Percentiles rank a stretch among this genome's conserved stretches.
Conservation (phyloP, 2,113 vertebrate species). For the Malurus alboscapulatus region DNA sequence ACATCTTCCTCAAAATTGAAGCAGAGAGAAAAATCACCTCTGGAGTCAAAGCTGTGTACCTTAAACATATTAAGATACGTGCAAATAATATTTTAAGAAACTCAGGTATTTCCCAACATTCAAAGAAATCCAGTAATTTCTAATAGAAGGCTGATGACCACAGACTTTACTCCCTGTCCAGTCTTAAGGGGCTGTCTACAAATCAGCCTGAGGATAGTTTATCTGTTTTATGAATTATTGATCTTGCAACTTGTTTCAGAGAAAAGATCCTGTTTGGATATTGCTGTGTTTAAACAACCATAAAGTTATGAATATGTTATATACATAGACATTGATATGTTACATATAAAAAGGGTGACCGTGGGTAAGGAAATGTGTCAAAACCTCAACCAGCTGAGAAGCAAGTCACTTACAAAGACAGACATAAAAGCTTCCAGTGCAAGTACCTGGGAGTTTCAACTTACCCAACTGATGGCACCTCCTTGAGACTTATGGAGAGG, state of each 20-base stretch:
- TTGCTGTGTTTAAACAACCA: neutral
- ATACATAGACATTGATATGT: neutral
- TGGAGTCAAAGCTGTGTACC: neutral
- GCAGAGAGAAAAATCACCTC: neutral
- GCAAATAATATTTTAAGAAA: neutral
- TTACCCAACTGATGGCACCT: neutral
- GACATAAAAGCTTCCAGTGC: neutral
- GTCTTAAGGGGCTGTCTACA: neutral
- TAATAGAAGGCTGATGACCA: neutral
- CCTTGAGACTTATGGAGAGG: neutral
- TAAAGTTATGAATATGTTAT: neutral
- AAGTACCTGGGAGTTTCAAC: neutral
- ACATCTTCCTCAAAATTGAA: neutral
- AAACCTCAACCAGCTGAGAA: neutral
- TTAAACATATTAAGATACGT: neutral
- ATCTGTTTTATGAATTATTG: neutral
- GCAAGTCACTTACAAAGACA: accelerated
- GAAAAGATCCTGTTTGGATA: neutral
- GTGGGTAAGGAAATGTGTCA: neutral
- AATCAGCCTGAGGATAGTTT: neutral
- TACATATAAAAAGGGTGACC: neutral
- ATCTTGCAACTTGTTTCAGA: neutral
- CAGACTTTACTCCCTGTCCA: neutral
- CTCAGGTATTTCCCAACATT: neutral
- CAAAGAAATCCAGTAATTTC: neutral